Conservation (phyloP, 1,140 invertebrate species). For the Brachionus paranguensis region DNA sequence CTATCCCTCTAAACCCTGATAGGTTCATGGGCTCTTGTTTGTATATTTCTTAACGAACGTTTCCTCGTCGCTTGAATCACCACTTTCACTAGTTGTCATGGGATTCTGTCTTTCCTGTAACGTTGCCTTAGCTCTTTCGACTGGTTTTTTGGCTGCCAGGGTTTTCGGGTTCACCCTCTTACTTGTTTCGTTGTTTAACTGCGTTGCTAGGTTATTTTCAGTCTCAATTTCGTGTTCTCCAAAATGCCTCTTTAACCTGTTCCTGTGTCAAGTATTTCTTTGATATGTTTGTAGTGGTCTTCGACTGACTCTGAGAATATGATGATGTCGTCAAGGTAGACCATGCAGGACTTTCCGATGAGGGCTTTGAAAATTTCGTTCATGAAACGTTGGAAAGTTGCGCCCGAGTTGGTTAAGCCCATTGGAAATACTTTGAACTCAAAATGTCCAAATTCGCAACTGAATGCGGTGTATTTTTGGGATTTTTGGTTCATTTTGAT, state of each 20-base stretch:
- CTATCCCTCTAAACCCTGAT: no score
- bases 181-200: no score
- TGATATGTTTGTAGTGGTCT: not conserved
- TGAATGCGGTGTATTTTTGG: constrained; percentile 42
- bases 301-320: not conserved
- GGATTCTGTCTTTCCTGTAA: no score
- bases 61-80: no score
- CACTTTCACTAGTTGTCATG: no score
- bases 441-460: constrained; percentile 32
- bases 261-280: not conserved
- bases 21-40: no score
- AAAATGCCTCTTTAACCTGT: no score
- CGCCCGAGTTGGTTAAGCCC: constrained; percentile 26
- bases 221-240: no score
- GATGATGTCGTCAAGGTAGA: constrained; percentile 10
- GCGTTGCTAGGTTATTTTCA: no score
- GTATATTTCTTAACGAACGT: no score
- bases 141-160: not conserved
- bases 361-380: not conserved
- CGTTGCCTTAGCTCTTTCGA: no score
- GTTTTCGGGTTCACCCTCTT: no score
- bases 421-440: constrained; percentile 39
- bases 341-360: not conserved
- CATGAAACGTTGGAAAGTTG: constrained; percentile 41
- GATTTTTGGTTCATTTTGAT: not conserved